phyloP scores from a whole-genome alignment of 92 coral and sea anemone genomes.

The Muricea muricata region DNA sequence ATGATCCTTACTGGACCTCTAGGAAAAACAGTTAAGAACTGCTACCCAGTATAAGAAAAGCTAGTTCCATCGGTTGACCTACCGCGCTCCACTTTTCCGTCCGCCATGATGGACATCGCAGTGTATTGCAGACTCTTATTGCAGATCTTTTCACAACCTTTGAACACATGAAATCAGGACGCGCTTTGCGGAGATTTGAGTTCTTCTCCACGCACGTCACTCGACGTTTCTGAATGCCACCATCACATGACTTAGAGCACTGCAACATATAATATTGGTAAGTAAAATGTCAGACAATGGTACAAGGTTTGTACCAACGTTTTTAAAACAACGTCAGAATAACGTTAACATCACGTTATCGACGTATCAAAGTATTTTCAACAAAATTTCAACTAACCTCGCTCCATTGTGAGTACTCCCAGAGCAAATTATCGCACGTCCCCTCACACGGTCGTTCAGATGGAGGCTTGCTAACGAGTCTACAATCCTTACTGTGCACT shows the following conservation, averaged over 20 bases:
- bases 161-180: slow-evolving; percentile 59
- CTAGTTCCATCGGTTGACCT: slow-evolving; percentile 12
- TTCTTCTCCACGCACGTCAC: slow-evolving; percentile 62
- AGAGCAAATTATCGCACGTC: slow-evolving; percentile 72
- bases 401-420: slow-evolving; percentile 85
- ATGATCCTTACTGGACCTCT: too few relatives aligned
- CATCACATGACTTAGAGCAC: slow-evolving; percentile 80
- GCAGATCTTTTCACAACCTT: slow-evolving; percentile 51
- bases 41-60: background rate
- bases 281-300: too few relatives aligned
- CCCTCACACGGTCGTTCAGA: slow-evolving; percentile 69
- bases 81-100: slow-evolving; percentile 72
- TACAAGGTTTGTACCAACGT: too few relatives aligned
- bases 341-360: too few relatives aligned
- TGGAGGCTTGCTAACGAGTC: slow-evolving; percentile 65
- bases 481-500: slow-evolving; percentile 63
- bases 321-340: too few relatives aligned
- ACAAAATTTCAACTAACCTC: too few relatives aligned
- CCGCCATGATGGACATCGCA: slow-evolving; percentile 75
- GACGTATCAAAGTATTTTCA: too few relatives aligned
- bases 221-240: slow-evolving; percentile 63
- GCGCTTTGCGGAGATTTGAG: slow-evolving; percentile 55
- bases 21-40: too few relatives aligned
- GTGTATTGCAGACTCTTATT: slow-evolving; percentile 58
- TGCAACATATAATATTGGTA: slow-evolving; percentile 11